Evolutionary conservation across 2,797 vertebrate species (phyloP).

Genomic region (Spinibarbus caldwelli): DNA sequence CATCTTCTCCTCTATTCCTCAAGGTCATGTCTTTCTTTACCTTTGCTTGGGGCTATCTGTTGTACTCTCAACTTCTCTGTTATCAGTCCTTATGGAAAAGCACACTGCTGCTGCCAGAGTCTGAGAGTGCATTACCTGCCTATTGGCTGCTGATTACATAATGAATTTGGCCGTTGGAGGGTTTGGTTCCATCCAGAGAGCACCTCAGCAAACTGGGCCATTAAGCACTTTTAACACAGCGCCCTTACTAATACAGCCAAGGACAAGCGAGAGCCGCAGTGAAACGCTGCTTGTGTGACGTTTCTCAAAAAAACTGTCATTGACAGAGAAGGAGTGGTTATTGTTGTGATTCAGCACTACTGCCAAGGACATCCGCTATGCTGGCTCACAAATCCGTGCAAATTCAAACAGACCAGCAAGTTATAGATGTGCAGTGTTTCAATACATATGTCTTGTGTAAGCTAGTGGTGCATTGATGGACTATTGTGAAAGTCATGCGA

Average conservation of each 20-base stretch:
- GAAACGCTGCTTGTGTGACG: not conserved
- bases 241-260: constrained; percentile 36
- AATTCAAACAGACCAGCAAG: constrained; percentile 19
- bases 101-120: constrained; percentile 21
- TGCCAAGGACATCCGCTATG: constrained; percentile 37
- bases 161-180: constrained; percentile 5
- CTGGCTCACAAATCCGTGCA: constrained; percentile 22
- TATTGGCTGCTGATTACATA: constrained; percentile 57
- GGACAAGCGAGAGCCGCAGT: constrained; percentile 37
- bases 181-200: constrained; percentile 38
- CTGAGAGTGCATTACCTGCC: constrained; percentile 25
- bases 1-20: constrained; percentile 11
- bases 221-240: constrained; percentile 53
- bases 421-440: constrained; percentile 1
- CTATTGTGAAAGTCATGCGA: not conserved
- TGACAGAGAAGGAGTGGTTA: constrained; percentile 1
- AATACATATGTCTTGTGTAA: not conserved
- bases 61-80: constrained; percentile 16
- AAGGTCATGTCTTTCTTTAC: constrained; percentile 30
- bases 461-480: not conserved
- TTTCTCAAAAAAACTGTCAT: constrained; percentile 1
- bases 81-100: constrained; percentile 33
- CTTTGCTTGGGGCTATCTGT: constrained; percentile 14
- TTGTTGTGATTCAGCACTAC: constrained; percentile 36
- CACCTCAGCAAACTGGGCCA: constrained; percentile 45